Base-by-base conservation (phyloP, 2,888 invertebrate genomes). In the Lamellibrachia satsuma region DNA sequence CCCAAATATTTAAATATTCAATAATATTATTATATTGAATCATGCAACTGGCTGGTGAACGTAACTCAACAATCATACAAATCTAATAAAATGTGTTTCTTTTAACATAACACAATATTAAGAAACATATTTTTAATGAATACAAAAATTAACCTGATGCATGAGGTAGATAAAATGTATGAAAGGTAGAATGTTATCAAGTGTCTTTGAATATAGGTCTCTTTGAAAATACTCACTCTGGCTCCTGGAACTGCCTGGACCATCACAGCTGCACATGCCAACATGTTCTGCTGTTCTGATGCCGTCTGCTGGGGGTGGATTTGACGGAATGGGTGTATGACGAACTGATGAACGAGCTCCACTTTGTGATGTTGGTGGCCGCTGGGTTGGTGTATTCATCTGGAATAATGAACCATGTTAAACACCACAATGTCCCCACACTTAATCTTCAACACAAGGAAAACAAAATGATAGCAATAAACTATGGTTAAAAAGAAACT, bases 341-440 rank as follows among this genome's bases (percentile, higher is more conserved):
- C 75, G 75, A n/a, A 75, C 75, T 22, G 75, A 75, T n/a, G 75
- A 75, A 15, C n/a, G 75, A 75, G 75, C 22, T 75, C 3, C 22
- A 75, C 75, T 75, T 75, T 75, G 75, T 75, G 75, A 75, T 22
- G 75, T 75, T 75, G 75, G 75, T 75, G 75, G 75, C 22, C 75
- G 75, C 75, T 22, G 75, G 75, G 75, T 75, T 15, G 75, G 75
- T 15, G 75, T 75, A 2, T 3, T 75, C 75, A 75, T 75, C 75
- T 75, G 22, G 22, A 75, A 75, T 75, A 75, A 75, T n/a, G 75
- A 3, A 75, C 11, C 75, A 75, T 75, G 75, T 75, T 75, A 75
- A 75, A 75, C n/a, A 15, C 22, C 75, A 75, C n/a, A n/a, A 15
- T 75, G 6, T 75, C 75, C 11, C 75, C 15, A 15, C 75, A 3